Conservation (phyloP, 2,797 vertebrate genomes). For the Sparidentex hasta region DNA sequence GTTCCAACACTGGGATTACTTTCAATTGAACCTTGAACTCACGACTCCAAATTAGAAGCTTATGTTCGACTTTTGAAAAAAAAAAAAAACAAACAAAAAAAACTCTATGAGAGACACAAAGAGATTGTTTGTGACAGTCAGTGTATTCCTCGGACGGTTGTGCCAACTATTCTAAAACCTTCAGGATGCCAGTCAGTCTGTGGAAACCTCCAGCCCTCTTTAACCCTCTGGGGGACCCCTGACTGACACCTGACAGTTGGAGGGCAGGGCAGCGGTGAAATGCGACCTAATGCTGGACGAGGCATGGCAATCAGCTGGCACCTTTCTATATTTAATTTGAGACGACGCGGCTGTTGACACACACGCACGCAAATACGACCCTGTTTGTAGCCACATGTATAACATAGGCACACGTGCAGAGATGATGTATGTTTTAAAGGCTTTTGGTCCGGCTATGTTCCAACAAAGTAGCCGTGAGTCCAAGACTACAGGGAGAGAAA, state of each 20-base stretch:
- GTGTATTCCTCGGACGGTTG: neutral
- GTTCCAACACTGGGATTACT: conserved; percentile 44
- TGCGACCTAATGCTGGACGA: conserved; percentile 47
- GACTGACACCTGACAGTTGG: conserved; percentile 47
- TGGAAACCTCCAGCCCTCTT: conserved; percentile 56
- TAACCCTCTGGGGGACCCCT: conserved; percentile 25
- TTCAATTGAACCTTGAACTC: conserved; percentile 48
- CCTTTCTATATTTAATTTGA: conserved; percentile 28
- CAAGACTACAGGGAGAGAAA: neutral
- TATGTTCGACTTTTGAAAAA: conserved; percentile 10
- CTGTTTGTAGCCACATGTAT: neutral
- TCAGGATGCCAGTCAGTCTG: conserved; percentile 30
- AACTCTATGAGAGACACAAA: conserved; percentile 10
- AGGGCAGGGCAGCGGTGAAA: conserved; percentile 35
- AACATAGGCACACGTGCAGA: neutral
- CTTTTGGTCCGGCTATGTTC: no score
- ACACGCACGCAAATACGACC: neutral
- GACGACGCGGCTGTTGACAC: conserved; percentile 1
- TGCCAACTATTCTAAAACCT: conserved; percentile 28
- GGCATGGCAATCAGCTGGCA: conserved; percentile 29
- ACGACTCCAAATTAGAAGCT: conserved; percentile 27
- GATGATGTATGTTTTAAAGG: neutral
- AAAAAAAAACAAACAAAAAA: neutral
- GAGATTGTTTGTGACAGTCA: neutral
- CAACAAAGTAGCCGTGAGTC: neutral